phyloP scores from a whole-genome alignment of 2,797 vertebrate genomes.

The Catostomus latipinnis region DNA sequence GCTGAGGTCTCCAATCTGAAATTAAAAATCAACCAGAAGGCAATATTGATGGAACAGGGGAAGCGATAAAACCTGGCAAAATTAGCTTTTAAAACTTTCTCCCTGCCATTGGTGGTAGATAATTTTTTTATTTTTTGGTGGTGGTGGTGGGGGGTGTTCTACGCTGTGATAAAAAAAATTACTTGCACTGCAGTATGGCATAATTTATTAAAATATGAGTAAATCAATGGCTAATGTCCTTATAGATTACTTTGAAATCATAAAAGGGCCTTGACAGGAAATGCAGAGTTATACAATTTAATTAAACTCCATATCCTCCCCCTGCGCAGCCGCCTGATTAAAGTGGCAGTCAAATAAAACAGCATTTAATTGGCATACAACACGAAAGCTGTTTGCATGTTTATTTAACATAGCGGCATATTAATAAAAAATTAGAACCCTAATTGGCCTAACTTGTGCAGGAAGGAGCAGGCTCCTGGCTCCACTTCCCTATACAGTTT shows the following conservation, averaged over 20 bases:
- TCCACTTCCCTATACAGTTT: conserved; percentile 58
- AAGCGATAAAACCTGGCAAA: conserved; percentile 54
- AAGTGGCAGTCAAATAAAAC: conserved; percentile 73
- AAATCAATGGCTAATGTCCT: conserved; percentile 67
- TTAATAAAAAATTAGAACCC: conserved; percentile 66
- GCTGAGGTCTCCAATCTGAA: conserved; percentile 56
- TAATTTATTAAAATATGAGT: conserved; percentile 64
- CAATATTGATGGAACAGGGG: conserved; percentile 58
- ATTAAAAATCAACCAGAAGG: conserved; percentile 61
- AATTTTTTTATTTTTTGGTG: conserved; percentile 16
- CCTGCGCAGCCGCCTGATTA: conserved; percentile 61
- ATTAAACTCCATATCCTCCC: conserved; percentile 72
- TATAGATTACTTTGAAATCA: conserved; percentile 72
- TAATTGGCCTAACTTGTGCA: conserved; percentile 67
- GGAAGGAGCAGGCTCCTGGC: conserved; percentile 60
- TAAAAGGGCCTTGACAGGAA: conserved; percentile 76
- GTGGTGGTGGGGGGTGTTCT: conserved; percentile 38
- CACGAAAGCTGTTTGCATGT: conserved; percentile 66
- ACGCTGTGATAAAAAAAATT: conserved; percentile 47
- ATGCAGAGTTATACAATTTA: conserved; percentile 74
- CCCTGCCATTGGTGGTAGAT: conserved; percentile 37
- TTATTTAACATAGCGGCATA: conserved; percentile 70
- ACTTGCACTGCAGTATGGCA: conserved; percentile 50
- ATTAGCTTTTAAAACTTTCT: conserved; percentile 57
- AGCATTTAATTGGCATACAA: conserved; percentile 72